Evolutionary conservation across 1,140 invertebrate species (phyloP).

Genomic region (Pseudomyrmex pallidus): DNA sequence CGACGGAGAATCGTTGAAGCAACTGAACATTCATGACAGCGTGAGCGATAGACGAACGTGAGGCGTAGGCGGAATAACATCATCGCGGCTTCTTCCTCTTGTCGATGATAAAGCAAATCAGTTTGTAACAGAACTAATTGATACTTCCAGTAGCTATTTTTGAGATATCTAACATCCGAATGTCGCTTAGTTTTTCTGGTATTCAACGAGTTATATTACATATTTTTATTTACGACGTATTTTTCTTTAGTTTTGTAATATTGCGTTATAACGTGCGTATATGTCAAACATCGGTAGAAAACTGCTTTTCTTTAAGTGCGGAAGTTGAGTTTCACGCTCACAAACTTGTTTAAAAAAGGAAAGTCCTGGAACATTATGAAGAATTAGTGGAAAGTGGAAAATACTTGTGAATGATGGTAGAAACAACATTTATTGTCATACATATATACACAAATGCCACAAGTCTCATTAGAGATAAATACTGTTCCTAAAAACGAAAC

Average conservation of each 20-base stretch:
- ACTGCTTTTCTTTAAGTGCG: not conserved
- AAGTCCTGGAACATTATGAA: not conserved
- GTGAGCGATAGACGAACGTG: conserved; percentile 31
- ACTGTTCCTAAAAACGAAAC: conserved; percentile 36
- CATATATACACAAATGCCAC: conserved; percentile 71
- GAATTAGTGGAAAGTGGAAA: conserved; percentile 5
- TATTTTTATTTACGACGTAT: not conserved
- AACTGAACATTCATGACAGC: conserved; percentile 52
- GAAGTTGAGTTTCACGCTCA: not conserved
- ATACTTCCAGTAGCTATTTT: conserved; percentile 7
- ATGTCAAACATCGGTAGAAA: not conserved
- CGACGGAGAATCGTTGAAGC: conserved; percentile 31
- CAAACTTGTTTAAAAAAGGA: not conserved
- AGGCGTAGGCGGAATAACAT: conserved; percentile 48
- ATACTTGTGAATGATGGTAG: conserved; percentile 46
- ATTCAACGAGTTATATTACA: not conserved
- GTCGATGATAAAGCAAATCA: conserved; percentile 63
- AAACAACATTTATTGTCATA: conserved; percentile 78
- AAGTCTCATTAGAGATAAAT: conserved; percentile 62
- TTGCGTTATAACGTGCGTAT: not conserved
- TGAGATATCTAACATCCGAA: not conserved
- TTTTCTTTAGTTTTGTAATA: not conserved
- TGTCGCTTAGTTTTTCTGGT: not conserved
- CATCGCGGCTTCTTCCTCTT: conserved; percentile 62
- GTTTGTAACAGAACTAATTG: conserved; percentile 8